Percentiles rank a stretch among this genome's conserved stretches.
Evolutionary conservation across 1,140 invertebrate species (phyloP).

Genomic region (Cydia amplana): DNA sequence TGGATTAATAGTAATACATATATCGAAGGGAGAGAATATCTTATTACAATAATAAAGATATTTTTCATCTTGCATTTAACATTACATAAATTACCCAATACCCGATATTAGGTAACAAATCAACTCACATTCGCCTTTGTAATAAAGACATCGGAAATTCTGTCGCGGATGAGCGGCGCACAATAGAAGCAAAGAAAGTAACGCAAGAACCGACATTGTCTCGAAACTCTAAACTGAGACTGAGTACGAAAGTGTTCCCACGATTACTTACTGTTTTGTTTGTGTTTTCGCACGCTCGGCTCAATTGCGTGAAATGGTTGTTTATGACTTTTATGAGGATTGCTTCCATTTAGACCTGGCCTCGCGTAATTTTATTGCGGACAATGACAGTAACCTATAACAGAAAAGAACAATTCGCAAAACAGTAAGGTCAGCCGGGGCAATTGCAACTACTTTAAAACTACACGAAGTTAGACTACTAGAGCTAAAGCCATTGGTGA

Average conservation of each 20-base stretch:
- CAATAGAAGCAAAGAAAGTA: constrained; percentile 20
- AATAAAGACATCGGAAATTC: constrained; percentile 45
- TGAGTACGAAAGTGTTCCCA: constrained; percentile 21
- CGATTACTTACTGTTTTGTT: neutral
- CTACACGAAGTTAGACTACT: too few species aligned
- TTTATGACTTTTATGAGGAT: constrained; percentile 7
- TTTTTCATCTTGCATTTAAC: neutral
- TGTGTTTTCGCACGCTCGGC: constrained; percentile 3
- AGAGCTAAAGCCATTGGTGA: too few species aligned
- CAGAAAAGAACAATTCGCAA: too few species aligned
- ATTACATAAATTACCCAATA: neutral
- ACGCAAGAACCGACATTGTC: constrained; percentile 19
- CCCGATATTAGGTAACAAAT: constrained; percentile 2
- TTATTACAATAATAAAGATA: too few species aligned
- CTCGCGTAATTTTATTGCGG: neutral
- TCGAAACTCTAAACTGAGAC: neutral
- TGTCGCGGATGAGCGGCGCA: neutral
- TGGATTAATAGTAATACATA: too few species aligned
- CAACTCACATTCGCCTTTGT: constrained; percentile 50
- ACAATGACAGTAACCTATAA: neutral
- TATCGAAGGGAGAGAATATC: too few species aligned
- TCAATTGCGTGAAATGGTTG: constrained; percentile 9
- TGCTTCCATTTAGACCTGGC: constrained; percentile 6
- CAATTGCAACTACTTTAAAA: too few species aligned
- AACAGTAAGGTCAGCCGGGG: too few species aligned